A percentile compares a stretch with the other conserved stretches of the same genome.
Evolutionary conservation across 1,140 invertebrate genomes (phyloP).

Genomic region (Luehdorfia chinensis): DNA sequence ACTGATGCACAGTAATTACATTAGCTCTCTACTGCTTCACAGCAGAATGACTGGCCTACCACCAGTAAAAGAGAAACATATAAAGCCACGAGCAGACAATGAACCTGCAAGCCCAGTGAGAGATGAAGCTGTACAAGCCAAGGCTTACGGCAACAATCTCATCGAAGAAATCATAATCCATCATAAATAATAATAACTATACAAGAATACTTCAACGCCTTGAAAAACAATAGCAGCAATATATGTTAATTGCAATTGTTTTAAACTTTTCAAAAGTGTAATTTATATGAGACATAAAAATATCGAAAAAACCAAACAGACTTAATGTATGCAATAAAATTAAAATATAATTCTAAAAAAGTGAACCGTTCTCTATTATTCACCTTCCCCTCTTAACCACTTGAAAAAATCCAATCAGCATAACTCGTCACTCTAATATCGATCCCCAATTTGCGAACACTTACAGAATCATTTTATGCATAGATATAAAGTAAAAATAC

Average conservation of each 20-base stretch:
- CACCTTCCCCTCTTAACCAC: constrained; percentile 61
- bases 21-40: no score
- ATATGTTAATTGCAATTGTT: neutral
- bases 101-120: no score
- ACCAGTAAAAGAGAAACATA: no score
- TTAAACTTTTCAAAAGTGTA: neutral
- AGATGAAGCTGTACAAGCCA: no score
- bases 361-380: constrained; percentile 69
- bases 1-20: no score
- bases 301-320: neutral
- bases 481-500: constrained; percentile 59
- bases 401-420: constrained; percentile 76
- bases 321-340: constrained; percentile 5
- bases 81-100: no score
- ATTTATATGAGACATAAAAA: neutral
- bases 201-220: neutral
- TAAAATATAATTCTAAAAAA: constrained; percentile 38
- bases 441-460: constrained; percentile 74
- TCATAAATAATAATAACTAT: no score
- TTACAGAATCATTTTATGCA: constrained; percentile 73
- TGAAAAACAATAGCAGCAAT: constrained; percentile 1
- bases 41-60: no score
- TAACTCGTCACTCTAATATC: constrained; percentile 75
- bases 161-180: no score
- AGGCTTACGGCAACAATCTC: no score